Base-by-base conservation (phyloP, 2,888 invertebrate genomes). In the Troides aeacus region DNA sequence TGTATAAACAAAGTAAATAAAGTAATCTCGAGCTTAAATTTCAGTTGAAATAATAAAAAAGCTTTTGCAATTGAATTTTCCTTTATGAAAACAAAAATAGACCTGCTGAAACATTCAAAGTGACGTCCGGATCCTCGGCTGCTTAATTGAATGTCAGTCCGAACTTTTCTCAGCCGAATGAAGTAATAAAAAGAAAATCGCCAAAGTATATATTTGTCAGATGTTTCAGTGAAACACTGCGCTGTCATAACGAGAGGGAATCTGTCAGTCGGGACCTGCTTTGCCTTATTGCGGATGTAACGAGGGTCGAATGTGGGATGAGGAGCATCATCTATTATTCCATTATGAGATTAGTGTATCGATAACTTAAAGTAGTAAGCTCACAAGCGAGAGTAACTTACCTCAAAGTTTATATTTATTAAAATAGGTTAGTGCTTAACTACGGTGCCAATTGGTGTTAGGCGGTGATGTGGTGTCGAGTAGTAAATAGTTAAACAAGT, bases 291-390 rank as follows among this genome's bases (percentile, higher is more conserved):
- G 39, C 63, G 63, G 36, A 36, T 23, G 50, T 68, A 59, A 68
- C 58, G 53, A 68, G 68, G 63, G 63, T 64, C 63, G 10, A 36
- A 59, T 12, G 68, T 39, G 68, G 59, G 53, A 68, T 53, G n/a
- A 63, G 63, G 10, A 46, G 64, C 65, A 59, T 21, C 59, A 60
- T 64, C 60, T 63, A 68, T 50, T 59, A 59, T 68, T 63, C 67
- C 30, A 23, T 10, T 23, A 17, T 42, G 30, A n/a, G 21, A 36
- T 24, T 64, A 39, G 58, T 42, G 12, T 39, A 64, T 64, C 57
- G 64, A 64, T 42, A 59, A 46, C 15, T 65, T 46, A 30, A 50
- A 46, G 46, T 46, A 46, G 15, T 15, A 15, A 8, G 39, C 10
- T 39, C 8, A 39, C 10, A 39, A 8, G 1, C 15, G 15, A 46